These are phyloP conservation scores for Rhinoderma darwinii DNA, from an alignment of 2,113 vertebrate genomes.

Conservation along the genomic window DNA sequence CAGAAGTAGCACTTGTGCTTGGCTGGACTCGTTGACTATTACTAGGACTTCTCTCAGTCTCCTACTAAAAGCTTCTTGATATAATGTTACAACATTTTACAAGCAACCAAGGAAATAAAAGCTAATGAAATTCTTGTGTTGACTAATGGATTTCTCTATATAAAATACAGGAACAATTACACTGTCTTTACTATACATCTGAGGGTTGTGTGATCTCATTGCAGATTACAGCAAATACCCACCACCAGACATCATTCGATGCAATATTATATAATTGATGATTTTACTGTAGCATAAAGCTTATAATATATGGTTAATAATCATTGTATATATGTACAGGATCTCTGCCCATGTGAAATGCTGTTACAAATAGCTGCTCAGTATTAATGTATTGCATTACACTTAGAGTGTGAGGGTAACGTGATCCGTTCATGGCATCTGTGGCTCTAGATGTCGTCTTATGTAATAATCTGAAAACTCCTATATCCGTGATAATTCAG, in stretches of 20 bases:
- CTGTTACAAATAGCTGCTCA: background rate
- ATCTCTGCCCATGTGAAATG: background rate
- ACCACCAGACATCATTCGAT: background rate
- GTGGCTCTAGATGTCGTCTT: background rate
- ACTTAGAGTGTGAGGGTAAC: constrained; percentile 5
- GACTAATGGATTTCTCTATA: constrained; percentile 14
- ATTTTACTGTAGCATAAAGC: background rate
- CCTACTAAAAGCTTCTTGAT: background rate
- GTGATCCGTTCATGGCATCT: background rate
- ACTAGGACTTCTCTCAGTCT: background rate
- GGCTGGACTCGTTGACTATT: background rate
- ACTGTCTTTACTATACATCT: background rate
- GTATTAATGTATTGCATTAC: background rate
- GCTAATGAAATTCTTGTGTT: background rate
- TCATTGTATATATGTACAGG: background rate
- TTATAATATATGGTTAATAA: background rate
- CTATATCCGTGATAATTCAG: background rate
- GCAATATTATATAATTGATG: background rate
- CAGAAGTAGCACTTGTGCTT: background rate
- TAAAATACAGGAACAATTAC: background rate
- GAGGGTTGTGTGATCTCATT: background rate
- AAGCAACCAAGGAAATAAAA: background rate
- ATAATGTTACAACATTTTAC: constrained; percentile 15
- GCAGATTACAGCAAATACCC: background rate
- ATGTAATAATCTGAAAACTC: background rate